phyloP scores from a whole-genome alignment of 2,888 invertebrate genomes.

The Cantharis lateralis region DNA sequence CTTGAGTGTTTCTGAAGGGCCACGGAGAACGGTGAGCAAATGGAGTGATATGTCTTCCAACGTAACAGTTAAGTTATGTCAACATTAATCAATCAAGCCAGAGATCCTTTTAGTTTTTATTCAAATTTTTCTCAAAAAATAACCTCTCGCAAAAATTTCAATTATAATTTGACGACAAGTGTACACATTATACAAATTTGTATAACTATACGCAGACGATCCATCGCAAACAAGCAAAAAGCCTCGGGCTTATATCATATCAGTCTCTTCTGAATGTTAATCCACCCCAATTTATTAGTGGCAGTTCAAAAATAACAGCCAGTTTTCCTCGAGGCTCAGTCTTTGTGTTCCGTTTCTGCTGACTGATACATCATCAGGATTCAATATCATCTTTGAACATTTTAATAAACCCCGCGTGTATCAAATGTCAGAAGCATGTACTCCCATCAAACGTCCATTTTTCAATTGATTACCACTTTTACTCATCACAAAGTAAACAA shows the following conservation, averaged over 20 bases:
- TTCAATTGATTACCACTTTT: slow-evolving; percentile 19
- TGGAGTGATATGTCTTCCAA: slow-evolving; percentile 53
- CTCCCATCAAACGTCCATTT: slow-evolving; percentile 37
- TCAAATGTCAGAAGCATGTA: slow-evolving; percentile 40
- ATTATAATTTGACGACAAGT: slow-evolving; percentile 10
- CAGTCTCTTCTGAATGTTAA: slow-evolving; percentile 50
- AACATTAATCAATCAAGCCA: slow-evolving; percentile 46
- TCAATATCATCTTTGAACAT: slow-evolving; percentile 52
- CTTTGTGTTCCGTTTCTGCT: slow-evolving; percentile 48
- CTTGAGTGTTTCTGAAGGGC: slow-evolving; percentile 39
- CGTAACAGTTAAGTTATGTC: slow-evolving; percentile 44
- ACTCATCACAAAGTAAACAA: not conserved
- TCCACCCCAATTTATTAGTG: slow-evolving; percentile 55
- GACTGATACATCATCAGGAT: slow-evolving; percentile 49
- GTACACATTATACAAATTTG: slow-evolving; percentile 18
- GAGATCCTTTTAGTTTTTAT: slow-evolving; percentile 31
- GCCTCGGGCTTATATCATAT: slow-evolving; percentile 46
- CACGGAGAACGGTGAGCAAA: slow-evolving; percentile 47
- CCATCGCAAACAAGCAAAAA: slow-evolving; percentile 46
- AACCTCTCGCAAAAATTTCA: not conserved
- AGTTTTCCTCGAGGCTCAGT: slow-evolving; percentile 48
- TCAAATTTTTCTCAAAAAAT: not conserved
- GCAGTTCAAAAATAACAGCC: slow-evolving; percentile 55
- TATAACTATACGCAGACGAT: slow-evolving; percentile 32
- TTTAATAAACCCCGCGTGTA: slow-evolving; percentile 48